Evolutionary conservation across 2,888 invertebrate species (phyloP).

Genomic region (Erannis defoliaria): DNA sequence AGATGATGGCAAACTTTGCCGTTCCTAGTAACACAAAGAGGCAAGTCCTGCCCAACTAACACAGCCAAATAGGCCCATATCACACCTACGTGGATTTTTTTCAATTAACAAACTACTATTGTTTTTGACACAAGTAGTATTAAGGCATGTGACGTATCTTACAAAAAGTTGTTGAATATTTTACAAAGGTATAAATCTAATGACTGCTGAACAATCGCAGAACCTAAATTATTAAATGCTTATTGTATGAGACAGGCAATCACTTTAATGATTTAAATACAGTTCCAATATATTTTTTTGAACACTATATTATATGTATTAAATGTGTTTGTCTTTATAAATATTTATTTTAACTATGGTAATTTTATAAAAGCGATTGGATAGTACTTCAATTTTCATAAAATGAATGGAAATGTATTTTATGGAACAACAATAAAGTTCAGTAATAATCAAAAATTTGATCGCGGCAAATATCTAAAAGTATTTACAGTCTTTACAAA

Average conservation of each 20-base stretch:
- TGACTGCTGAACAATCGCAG: constrained; percentile 24
- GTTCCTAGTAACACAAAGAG: constrained; percentile 72
- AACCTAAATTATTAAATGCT: constrained; percentile 13
- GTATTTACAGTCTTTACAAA: constrained; percentile 51
- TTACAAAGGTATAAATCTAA: constrained; percentile 13
- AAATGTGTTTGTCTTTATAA: too few species aligned
- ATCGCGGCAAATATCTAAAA: constrained; percentile 36
- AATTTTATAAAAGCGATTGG: neutral
- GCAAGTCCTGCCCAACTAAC: constrained; percentile 75
- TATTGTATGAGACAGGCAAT: constrained; percentile 15
- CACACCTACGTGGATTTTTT: constrained; percentile 42
- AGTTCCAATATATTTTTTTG: constrained; percentile 3
- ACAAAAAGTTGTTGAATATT: constrained; percentile 1
- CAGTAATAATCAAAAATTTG: neutral
- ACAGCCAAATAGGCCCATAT: constrained; percentile 76
- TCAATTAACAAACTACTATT: constrained; percentile 19
- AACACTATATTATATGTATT: neutral
- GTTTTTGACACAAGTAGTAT: constrained; percentile 1
- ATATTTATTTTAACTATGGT: neutral
- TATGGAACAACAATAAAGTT: neutral
- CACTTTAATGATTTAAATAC: constrained; percentile 7
- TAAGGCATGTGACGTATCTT: neutral
- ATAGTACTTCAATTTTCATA: neutral
- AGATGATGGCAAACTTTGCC: constrained; percentile 79
- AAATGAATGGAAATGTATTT: constrained; percentile 23